Evolutionary conservation across 2,888 invertebrate species (phyloP), one percentile per base, ranked within the genome.

Genomic region (Agrilus mali): DNA sequence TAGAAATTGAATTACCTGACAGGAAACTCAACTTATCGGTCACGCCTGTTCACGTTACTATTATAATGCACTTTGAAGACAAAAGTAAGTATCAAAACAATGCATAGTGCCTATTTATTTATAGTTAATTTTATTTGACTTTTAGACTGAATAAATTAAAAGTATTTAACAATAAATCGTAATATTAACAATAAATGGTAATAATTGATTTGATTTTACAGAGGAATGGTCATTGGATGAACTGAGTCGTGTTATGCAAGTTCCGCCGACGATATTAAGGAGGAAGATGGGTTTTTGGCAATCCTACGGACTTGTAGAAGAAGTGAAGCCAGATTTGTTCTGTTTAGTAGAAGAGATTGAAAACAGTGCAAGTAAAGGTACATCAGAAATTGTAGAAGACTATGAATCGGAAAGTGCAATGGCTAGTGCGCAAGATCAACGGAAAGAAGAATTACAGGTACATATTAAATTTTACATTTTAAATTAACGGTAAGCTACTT

Each of bases 241-340:
- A 52, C 68, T 96, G 12, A 86, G 90, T 57, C 76, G 80, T 54
- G 73, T 78, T 1, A 86, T 93, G 74, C 86, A 89, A 60, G 84
- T 92, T n/a, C 87, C 94, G 1, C 75, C 85, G 1, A 86, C 89
- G 0, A 78, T 86, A 15, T 65, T 96, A 14, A 74, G 92, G 44
- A 77, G 92, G 43, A 88, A 92, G 65, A 86, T 96, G 36, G 78
- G 84, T 4, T 93, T 86, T 61, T 96, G 96, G 96, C 88, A 92
- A 59, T 86, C 88, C n/a, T 86, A 92, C 67, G 92, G 92, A 0
- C 66, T 94, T 8, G 71, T 95, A 47, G 74, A 78, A 45, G 93
- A 94, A 64, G 78, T 77, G 12, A 72, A 74, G 40, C 71, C 78
- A 1, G 90, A 93, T 61, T 70, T 77, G 3, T 94, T 83, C 63